Evolutionary conservation across 2,888 invertebrate genomes (phyloP), one percentile per base, ranked within the genome.

Genomic region (Hyppa rectilinea): DNA sequence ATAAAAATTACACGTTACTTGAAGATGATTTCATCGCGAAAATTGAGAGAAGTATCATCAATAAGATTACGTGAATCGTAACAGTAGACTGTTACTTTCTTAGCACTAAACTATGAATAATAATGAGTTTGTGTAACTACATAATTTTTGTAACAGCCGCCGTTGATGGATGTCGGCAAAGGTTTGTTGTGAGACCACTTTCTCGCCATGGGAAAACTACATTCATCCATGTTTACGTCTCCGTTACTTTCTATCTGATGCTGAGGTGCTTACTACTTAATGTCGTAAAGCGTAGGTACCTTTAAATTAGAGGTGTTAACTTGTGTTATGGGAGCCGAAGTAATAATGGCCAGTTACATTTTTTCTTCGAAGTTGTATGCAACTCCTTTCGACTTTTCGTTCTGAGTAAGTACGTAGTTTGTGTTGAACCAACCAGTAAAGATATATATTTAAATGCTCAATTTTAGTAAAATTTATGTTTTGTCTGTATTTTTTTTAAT

Each of bases 191-290:
- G 71, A 71, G 87, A 90, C 91, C 89, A 94, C 95, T 94, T 94
- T 94, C 94, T 94, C 85, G 85, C 88, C 91, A 95, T 95, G 94
- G 93, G 95, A 95, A 94, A 92, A 91, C 87, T 85, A 82, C 90
- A 89, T 90, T 87, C 89, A 88, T 84, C 86, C 84, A 87, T 88
- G 87, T 89, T 88, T 85, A 87, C 87, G 85, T 88, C 85, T 88
- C 72, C 64, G 78, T 81, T 82, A 82, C 86, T 86, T 86, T 86
- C 86, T 86, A 86, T 68, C 73, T 65, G 80, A 72, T 76, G 76
- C 64, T 65, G 71, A 38, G 53, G 52, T 78, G 61, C 71, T 64
- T 67, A 59, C n/a, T 47, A 45, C 29, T 45, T 31, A 45, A 45
- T 59, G 68, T 53, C 53, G 38, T 67, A 69, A 63, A 65, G 66